Evolutionary conservation across 2,113 vertebrate genomes (phyloP).

Genomic region (Apistogramma diplotaenia): DNA sequence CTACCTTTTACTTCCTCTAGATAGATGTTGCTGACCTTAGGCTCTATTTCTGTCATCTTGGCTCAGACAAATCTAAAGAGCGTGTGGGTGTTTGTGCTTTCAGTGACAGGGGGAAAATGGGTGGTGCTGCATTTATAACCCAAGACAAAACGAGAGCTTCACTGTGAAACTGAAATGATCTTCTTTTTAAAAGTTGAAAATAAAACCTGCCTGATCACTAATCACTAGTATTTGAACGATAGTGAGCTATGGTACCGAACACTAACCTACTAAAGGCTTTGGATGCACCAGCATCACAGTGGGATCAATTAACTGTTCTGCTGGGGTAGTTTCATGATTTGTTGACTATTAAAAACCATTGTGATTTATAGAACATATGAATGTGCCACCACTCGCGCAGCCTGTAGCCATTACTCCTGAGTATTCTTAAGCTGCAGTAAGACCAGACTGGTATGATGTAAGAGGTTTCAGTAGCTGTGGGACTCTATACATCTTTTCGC

Average conservation of each 20-base stretch:
- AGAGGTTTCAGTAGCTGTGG: not conserved
- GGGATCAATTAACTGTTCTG: not conserved
- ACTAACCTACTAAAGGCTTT: not conserved
- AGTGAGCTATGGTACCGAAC: not conserved
- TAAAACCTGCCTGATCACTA: not conserved
- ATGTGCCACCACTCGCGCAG: not conserved
- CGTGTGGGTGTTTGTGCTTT: not conserved
- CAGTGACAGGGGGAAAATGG: not conserved
- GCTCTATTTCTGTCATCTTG: not conserved
- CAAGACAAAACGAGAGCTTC: not conserved
- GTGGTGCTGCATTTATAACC: not conserved
- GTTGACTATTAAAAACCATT: not conserved
- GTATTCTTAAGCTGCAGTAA: not conserved
- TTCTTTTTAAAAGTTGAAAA: not conserved
- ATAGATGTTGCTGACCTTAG: not conserved
- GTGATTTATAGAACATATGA: not conserved
- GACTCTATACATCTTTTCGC: constrained; percentile 3
- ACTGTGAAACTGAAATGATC: not conserved
- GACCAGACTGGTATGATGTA: not conserved
- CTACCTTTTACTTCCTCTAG: not conserved
- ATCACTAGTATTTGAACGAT: not conserved
- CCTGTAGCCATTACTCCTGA: not conserved
- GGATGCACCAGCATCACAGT: not conserved
- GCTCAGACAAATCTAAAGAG: not conserved
- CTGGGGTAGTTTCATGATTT: not conserved